Percentiles rank a stretch among this genome's conserved stretches.
Conservation (phyloP, 1,140 invertebrate genomes). For the Saccostrea cuccullata region DNA sequence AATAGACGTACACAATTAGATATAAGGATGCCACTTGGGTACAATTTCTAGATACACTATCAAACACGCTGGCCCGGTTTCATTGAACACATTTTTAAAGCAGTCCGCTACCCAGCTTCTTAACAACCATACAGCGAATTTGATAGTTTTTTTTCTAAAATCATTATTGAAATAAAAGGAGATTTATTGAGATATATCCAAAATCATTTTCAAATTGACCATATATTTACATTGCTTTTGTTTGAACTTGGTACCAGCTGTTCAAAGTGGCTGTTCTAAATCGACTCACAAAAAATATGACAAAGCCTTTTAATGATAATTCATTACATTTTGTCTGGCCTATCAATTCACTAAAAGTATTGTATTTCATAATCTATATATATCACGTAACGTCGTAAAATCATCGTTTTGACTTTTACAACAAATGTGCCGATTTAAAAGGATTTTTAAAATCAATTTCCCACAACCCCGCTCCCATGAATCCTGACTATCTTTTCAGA, state of each 20-base stretch:
- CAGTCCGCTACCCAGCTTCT: too few species aligned
- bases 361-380: conserved; percentile 7
- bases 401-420: too few species aligned
- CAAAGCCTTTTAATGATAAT: neutral
- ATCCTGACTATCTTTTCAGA: too few species aligned
- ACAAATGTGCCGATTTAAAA: too few species aligned
- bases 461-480: too few species aligned
- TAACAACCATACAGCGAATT: too few species aligned
- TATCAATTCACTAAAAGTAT: conserved; percentile 13
- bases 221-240: neutral
- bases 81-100: too few species aligned
- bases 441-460: too few species aligned
- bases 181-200: neutral
- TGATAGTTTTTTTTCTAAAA: too few species aligned
- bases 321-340: neutral
- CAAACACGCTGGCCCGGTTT: neutral
- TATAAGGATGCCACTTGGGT: neutral
- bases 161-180: neutral
- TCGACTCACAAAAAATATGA: neutral
- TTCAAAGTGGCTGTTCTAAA: conserved; percentile 2
- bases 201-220: neutral
- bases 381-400: neutral
- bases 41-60: neutral
- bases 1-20: neutral
- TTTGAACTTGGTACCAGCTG: neutral